Percentiles rank a stretch among this genome's conserved stretches.
These are phyloP conservation scores for Pogoniulus pusillus DNA, from an alignment of 2,797 vertebrate species.

Conservation along the genomic window DNA sequence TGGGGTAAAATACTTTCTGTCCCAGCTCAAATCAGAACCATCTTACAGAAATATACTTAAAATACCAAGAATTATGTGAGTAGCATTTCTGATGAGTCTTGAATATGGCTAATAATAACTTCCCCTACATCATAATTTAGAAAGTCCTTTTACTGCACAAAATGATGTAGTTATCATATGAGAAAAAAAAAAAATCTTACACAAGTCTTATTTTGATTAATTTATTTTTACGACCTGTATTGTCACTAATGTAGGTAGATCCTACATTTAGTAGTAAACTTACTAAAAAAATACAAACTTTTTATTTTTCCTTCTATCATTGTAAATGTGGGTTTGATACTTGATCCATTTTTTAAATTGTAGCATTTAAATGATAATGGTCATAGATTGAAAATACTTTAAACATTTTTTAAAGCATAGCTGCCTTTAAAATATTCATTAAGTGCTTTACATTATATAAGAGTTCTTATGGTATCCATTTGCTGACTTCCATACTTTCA, in stretches of 20 bases:
- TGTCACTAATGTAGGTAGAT: background rate
- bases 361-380: background rate
- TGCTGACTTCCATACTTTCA: slow-evolving; percentile 23
- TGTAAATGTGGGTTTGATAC: background rate
- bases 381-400: background rate
- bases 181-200: background rate
- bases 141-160: background rate
- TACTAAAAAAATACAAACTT: background rate
- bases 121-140: background rate
- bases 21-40: too few species aligned
- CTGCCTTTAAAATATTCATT: background rate
- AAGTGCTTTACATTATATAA: background rate
- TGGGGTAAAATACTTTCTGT: too few species aligned
- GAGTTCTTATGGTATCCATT: background rate
- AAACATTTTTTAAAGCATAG: background rate
- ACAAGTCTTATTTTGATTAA: background rate
- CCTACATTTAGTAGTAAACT: background rate
- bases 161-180: background rate
- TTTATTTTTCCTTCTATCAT: background rate
- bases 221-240: background rate
- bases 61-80: background rate
- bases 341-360: background rate
- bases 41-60: background rate
- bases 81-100: background rate
- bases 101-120: background rate